Evolutionary conservation across 2,888 invertebrate genomes (phyloP).

Genomic region (Myopa testacea): DNA sequence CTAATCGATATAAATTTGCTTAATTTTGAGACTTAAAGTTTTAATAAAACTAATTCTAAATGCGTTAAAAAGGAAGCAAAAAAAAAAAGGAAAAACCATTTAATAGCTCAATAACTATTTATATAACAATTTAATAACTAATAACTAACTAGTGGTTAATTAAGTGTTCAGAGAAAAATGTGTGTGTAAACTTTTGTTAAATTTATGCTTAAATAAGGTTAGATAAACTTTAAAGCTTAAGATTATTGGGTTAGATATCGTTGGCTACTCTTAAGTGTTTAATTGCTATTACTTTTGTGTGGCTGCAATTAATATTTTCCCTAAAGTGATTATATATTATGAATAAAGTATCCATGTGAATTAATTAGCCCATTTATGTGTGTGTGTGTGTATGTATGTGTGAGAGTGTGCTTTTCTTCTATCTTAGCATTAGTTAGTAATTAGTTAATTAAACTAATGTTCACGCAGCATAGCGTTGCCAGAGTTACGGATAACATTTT

Average conservation of each 20-base stretch:
- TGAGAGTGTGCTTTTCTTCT: not conserved
- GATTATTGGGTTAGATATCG: not conserved
- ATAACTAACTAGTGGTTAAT: conserved; percentile 15
- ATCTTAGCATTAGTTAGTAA: conserved; percentile 12
- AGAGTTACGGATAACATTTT: conserved; percentile 58
- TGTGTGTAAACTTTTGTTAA: not conserved
- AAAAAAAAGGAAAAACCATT: not conserved
- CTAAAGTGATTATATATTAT: no score
- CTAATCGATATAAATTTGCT: conserved; percentile 5
- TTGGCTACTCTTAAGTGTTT: not conserved
- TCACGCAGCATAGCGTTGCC: conserved; percentile 62
- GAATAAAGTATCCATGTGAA: no score
- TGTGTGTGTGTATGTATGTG: conserved; percentile 13
- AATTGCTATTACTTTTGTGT: no score
- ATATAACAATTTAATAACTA: not conserved
- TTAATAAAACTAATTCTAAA: conserved; percentile 16
- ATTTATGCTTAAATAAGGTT: not conserved
- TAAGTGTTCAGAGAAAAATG: not conserved
- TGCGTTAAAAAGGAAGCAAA: conserved; percentile 12
- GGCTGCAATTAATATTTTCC: no score
- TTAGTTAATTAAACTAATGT: conserved; percentile 54
- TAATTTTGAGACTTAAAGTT: not conserved
- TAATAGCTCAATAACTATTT: not conserved
- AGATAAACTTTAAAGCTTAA: not conserved
- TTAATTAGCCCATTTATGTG: conserved; percentile 23